Percentiles rank a stretch among this genome's conserved stretches.
phyloP scores from a whole-genome alignment of 2,888 invertebrate genomes.

The Drosophila mulleri region DNA sequence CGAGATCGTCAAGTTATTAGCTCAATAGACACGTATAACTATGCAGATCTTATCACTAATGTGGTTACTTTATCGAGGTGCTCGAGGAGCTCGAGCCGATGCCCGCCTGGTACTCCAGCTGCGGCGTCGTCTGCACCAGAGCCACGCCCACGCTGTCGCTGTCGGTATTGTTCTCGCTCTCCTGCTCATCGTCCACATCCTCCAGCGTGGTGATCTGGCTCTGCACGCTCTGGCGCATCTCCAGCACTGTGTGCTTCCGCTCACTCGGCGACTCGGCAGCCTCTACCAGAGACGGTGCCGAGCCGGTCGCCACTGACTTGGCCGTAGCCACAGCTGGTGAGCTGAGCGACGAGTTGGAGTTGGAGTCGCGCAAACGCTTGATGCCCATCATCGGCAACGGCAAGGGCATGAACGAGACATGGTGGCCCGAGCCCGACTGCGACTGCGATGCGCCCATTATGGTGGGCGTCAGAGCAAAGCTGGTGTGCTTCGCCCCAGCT shows the following conservation, averaged over 20 bases:
- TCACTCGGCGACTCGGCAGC: conserved; percentile 32
- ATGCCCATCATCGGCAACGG: conserved; percentile 53
- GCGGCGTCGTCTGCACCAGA: conserved; percentile 62
- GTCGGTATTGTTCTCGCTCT: conserved; percentile 37
- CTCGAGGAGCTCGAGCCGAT: conserved; percentile 67
- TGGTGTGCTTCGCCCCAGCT: conserved; percentile 79
- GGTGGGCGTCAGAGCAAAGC: conserved; percentile 81
- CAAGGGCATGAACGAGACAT: conserved; percentile 76
- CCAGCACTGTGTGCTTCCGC: conserved; percentile 62
- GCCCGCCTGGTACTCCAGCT: conserved; percentile 57
- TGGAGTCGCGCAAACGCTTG: conserved; percentile 56
- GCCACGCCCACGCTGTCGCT: conserved; percentile 63
- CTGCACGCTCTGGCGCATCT: conserved; percentile 73
- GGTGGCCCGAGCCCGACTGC: conserved; percentile 65
- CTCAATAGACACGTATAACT: conserved; percentile 21
- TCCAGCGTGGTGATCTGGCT: conserved; percentile 80
- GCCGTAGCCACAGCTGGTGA: conserved; percentile 46
- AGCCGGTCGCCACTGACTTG: conserved; percentile 47
- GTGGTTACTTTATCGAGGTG: conserved; percentile 66
- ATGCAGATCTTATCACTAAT: conserved; percentile 36
- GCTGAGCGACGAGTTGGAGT: conserved; percentile 53
- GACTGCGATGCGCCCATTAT: conserved; percentile 71
- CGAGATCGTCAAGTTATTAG: conserved; percentile 10
- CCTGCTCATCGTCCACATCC: conserved; percentile 74
- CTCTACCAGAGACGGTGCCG: conserved; percentile 70